phyloP scores from a whole-genome alignment of 2,797 vertebrate species.

The Pteropus rufus region DNA sequence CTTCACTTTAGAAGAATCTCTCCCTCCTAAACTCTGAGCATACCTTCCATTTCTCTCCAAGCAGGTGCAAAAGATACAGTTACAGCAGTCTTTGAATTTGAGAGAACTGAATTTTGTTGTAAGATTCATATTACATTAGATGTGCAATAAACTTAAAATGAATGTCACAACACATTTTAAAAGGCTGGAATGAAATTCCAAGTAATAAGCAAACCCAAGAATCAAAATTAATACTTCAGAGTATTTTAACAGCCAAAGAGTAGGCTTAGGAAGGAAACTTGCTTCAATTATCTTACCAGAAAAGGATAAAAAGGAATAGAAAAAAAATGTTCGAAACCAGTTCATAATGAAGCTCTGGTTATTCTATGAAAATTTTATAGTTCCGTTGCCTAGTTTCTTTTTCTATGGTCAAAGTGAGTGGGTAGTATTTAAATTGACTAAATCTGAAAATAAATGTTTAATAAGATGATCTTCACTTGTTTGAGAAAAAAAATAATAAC shows the following conservation, averaged over 20 bases:
- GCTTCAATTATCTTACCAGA: neutral
- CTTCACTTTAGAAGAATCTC: neutral
- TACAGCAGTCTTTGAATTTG: neutral
- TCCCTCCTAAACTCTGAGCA: neutral
- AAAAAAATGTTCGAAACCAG: neutral
- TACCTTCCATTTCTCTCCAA: neutral
- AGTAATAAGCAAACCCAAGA: neutral
- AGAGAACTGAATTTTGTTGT: slow-evolving; percentile 15
- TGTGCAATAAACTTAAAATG: neutral
- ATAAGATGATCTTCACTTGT: neutral
- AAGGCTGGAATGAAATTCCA: neutral
- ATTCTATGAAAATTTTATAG: neutral
- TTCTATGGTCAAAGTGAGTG: neutral
- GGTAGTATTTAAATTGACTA: neutral
- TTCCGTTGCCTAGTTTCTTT: neutral
- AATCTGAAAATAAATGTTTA: neutral
- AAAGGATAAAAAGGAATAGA: neutral
- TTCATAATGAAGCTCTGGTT: neutral
- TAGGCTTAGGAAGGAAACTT: neutral
- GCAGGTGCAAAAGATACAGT: neutral
- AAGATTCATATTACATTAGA: neutral
- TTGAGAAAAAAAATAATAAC: neutral
- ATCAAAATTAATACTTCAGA: neutral
- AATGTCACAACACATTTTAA: neutral
- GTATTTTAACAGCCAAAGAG: neutral